Base-by-base conservation (phyloP, 2,797 vertebrate species). In the Gymnothorax javanicus region DNA sequence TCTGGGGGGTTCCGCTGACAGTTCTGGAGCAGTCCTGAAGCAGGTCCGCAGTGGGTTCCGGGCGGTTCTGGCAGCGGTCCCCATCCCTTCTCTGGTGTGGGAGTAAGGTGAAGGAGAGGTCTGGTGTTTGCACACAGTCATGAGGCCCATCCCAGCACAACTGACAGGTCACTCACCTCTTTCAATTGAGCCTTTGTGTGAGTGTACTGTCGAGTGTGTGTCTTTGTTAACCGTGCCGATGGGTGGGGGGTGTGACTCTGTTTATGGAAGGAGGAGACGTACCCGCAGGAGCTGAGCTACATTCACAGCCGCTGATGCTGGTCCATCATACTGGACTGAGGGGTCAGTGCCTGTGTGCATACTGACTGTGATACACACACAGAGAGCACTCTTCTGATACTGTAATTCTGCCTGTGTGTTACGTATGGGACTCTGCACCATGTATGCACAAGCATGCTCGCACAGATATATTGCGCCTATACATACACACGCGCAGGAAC, bases 141-240 rank as follows among this genome's bases (percentile, higher is more conserved):
- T 43, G 71, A 13, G 71, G 71, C 13, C 71, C 27, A 5, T 50
- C 13, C 27, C 71, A 6, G 71, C 20, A 23, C 71, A 1, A 6
- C 12, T 75, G 25, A 43, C 71, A 75, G 71, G 71, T 75, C 71
- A 75, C 71, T 43, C 71, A 33, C 71, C 71, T 75, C 71, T 75
- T 17, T 75, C 71, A 75, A 75, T 75, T 3, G 71, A 13, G 5
- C 27, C 71, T 13, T 75, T 75, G 71, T 75, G 71, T 17, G 71
- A 75, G 27, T 15, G 27, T 4, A 33, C 33, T 75, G 71, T 75
- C 13, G 13, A 43, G 71, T 50, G 71, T 75, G 71, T 75, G 62
- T 67, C 20, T 67, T 67, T 67, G 62, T 67, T 67, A 25, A 71
- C 67, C n/a, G n/a, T 3, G 7, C 67, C 25, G 11, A 27, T 7